Percentiles rank a stretch among this genome's conserved stretches.
Evolutionary conservation across 2,888 invertebrate genomes (phyloP).

Genomic region (Archaeoteleia sp.): DNA sequence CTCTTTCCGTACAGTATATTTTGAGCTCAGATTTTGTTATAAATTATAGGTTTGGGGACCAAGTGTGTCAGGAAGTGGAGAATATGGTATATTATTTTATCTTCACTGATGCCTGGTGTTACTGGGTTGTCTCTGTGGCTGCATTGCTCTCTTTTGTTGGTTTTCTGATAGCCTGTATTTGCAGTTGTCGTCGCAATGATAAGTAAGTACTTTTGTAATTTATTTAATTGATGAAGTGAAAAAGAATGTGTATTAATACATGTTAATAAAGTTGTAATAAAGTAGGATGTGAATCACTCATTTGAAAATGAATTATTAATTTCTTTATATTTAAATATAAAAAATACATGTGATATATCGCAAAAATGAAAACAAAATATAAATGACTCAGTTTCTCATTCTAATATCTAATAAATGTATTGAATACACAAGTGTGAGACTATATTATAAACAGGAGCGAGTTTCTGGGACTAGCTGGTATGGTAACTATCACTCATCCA

Average conservation of each 20-base stretch:
- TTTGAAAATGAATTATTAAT: neutral
- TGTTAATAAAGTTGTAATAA: no score
- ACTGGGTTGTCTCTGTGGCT: conserved; percentile 70
- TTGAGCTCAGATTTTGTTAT: neutral
- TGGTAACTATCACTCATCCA: conserved; percentile 83
- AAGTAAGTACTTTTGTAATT: conserved; percentile 80
- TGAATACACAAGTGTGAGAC: conserved; percentile 21
- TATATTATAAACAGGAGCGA: conserved; percentile 78
- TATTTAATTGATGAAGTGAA: no score
- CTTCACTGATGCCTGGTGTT: conserved; percentile 69
- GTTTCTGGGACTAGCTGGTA: conserved; percentile 82
- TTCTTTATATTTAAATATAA: neutral
- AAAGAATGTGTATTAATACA: neutral
- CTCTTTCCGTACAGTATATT: neutral
- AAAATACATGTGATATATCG: neutral
- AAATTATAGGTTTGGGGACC: conserved; percentile 12
- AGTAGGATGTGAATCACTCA: no score
- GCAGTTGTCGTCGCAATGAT: conserved; percentile 84
- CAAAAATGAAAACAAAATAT: no score
- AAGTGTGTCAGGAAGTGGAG: conserved; percentile 17
- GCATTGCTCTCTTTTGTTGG: conserved; percentile 76
- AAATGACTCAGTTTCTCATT: no score
- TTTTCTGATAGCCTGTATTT: conserved; percentile 82
- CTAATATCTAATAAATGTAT: no score
- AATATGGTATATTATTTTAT: conserved; percentile 67